Evolutionary conservation across 1,140 invertebrate species (phyloP).

Genomic region (Tigriopus japonicus): DNA sequence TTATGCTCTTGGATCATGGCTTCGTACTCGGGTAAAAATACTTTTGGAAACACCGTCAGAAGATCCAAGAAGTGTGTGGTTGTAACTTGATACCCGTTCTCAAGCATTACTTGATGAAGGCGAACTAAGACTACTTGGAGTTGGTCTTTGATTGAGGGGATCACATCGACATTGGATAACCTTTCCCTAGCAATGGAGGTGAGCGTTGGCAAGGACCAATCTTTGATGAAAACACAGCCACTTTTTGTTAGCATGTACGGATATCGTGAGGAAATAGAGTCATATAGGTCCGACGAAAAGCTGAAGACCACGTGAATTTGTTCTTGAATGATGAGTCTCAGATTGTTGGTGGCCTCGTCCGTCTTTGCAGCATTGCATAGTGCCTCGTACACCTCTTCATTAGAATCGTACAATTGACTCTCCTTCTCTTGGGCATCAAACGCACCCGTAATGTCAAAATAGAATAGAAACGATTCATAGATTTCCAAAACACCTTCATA

Average conservation of each 20-base stretch:
- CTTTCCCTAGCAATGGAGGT: neutral
- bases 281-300: neutral
- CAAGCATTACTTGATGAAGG: neutral
- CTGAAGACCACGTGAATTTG: neutral
- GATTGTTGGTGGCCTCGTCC: neutral
- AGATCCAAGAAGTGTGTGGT: constrained; percentile 5
- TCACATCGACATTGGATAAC: neutral
- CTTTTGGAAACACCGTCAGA: neutral
- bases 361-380: neutral
- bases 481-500: no score
- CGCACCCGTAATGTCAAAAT: neutral
- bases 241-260: neutral
- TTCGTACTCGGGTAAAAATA: neutral
- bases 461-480: neutral
- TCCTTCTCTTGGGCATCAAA: neutral
- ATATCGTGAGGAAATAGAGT: neutral
- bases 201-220: neutral
- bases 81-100: neutral
- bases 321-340: neutral
- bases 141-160: neutral
- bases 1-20: neutral
- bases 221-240: neutral
- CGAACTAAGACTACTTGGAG: neutral
- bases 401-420: neutral
- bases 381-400: neutral